phyloP scores from a whole-genome alignment of 2,797 vertebrate genomes.

The Phrynocephalus vlangalii region DNA sequence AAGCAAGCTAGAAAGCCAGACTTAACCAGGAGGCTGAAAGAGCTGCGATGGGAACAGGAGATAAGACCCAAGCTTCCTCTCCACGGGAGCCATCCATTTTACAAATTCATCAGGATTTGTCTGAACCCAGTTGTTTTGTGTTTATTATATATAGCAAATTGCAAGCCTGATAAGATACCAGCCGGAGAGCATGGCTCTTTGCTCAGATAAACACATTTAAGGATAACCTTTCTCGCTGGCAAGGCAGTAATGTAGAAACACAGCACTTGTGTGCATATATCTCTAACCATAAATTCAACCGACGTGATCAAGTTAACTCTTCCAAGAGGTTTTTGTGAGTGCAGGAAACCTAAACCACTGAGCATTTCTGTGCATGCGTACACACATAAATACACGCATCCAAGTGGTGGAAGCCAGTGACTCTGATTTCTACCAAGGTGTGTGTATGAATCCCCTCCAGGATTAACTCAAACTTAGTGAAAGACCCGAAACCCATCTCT shows the following conservation, averaged over 20 bases:
- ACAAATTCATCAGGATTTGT: slow-evolving; percentile 48
- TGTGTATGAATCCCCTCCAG: too few species aligned
- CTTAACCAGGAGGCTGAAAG: background rate
- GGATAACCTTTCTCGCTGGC: slow-evolving; percentile 49
- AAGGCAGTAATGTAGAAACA: slow-evolving; percentile 56
- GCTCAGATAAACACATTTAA: slow-evolving; percentile 51
- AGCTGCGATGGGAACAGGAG: slow-evolving; percentile 36
- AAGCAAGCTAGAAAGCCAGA: fast-evolving
- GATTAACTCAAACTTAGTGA: too few species aligned
- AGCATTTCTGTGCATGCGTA: too few species aligned
- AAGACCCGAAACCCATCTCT: too few species aligned
- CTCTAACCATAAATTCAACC: slow-evolving; percentile 54
- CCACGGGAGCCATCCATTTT: slow-evolving; percentile 47
- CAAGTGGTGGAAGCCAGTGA: too few species aligned
- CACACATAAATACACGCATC: too few species aligned
- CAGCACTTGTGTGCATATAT: slow-evolving; percentile 23
- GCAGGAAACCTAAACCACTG: too few species aligned
- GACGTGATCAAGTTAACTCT: slow-evolving; percentile 25
- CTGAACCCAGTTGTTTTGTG: slow-evolving; percentile 41
- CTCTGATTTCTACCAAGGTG: too few species aligned
- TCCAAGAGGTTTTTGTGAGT: background rate
- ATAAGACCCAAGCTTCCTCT: slow-evolving; percentile 43
- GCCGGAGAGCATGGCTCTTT: slow-evolving; percentile 35
- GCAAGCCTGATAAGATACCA: slow-evolving; percentile 39
- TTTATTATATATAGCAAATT: slow-evolving; percentile 32